Evolutionary conservation across 2,113 vertebrate species (phyloP), one percentile per base, ranked within the genome.

Genomic region (Vulpes lagopus): DNA sequence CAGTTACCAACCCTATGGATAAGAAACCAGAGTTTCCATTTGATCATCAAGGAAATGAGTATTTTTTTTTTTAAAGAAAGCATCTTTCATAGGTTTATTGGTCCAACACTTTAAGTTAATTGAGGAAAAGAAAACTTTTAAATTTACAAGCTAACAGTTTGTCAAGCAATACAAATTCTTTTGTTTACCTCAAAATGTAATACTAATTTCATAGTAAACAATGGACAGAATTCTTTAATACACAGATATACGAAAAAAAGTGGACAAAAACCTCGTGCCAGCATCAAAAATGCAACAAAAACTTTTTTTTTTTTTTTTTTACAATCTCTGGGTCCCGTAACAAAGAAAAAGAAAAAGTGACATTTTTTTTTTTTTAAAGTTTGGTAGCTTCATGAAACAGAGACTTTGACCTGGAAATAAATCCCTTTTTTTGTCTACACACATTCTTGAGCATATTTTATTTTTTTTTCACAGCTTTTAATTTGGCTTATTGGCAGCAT

Each of bases 101-200:
- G 99, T 99, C 99, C 98, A 98, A 98, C 99, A 99, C 98, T 98
- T 99, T 99, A 99, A 99, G 98, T 98, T 98, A 99, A 98, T 95
- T 99, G 99, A 99, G 99, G 98, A 99, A 99, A 99, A 99, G 98
- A 99, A 99, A 99, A 30, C 98, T 98, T 97, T 96, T 91, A 98
- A 98, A 99, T 98, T 97, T 99, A 99, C 98, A 99, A 98, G 98
- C 98, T 98, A 98, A 98, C 97, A 99, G 97, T 98, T 97, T 94
- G 96, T 94, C 97, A 97, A 98, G 98, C 98, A 98, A 98, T 98
- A 98, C 98, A 99, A 99, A 99, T 98, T 97, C 88, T 97, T 98
- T 97, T 97, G 81, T 97, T 98, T 98, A 98, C 98, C 98, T 98
- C 98, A 95, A 98, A 98, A 96, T 95, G 53, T 98, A 98, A 98